phyloP scores from a whole-genome alignment of 2,888 invertebrate species.

The Muschampia plurimacula region DNA sequence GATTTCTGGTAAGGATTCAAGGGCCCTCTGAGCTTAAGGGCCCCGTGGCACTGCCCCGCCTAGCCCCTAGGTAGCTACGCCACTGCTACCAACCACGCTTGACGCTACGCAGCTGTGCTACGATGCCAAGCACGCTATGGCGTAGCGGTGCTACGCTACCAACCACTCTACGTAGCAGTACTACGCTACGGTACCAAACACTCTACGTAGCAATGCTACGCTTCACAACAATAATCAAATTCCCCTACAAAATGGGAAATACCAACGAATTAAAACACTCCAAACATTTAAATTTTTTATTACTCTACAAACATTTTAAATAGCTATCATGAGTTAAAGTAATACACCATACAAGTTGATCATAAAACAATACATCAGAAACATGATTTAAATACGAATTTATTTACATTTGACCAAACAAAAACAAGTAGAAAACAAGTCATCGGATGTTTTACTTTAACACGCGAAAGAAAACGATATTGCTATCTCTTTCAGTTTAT shows the following conservation, averaged over 20 bases:
- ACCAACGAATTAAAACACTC: not conserved
- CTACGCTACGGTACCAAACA: no score
- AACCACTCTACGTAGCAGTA: no score
- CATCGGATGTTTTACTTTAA: conserved; percentile 29
- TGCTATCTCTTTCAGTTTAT: conserved; percentile 6
- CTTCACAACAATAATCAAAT: no score
- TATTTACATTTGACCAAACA: conserved; percentile 12
- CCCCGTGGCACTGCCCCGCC: no score
- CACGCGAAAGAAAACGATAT: not conserved
- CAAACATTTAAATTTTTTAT: conserved; percentile 42
- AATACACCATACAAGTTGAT: conserved; percentile 60
- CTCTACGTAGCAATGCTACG: no score
- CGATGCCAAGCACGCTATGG: no score
- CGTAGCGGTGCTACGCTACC: no score
- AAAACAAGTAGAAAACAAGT: not conserved
- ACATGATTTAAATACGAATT: conserved; percentile 42
- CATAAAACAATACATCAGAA: conserved; percentile 40
- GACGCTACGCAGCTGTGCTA: no score
- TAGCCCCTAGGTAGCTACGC: no score
- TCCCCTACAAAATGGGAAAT: not conserved
- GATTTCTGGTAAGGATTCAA: no score
- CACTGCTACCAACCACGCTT: no score
- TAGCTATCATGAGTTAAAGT: conserved; percentile 53
- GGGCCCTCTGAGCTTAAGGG: no score
- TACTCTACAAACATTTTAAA: conserved; percentile 44